These are phyloP conservation scores for Lycaena phlaeas DNA, from an alignment of 2,888 invertebrate genomes.

Conservation along the genomic window DNA sequence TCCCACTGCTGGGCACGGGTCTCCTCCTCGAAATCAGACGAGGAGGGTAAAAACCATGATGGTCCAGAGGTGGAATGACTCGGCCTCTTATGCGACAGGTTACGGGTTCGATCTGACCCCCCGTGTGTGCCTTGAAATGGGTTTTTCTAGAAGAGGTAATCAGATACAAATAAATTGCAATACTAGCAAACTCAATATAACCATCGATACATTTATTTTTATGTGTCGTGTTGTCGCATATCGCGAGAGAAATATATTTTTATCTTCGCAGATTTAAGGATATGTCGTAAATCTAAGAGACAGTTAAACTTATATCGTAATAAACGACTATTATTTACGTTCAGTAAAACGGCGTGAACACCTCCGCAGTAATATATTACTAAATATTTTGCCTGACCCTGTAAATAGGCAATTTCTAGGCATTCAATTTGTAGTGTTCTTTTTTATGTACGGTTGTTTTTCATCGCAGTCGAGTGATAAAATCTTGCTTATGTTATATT, in stretches of 20 bases:
- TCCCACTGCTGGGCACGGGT: no score
- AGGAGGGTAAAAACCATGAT: no score
- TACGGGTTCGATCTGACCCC: no score
- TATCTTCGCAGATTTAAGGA: neutral
- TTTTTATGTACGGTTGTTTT: slow-evolving; percentile 6
- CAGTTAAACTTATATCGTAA: neutral
- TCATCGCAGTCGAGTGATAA: neutral
- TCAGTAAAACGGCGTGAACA: slow-evolving; percentile 1
- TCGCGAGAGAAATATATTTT: neutral
- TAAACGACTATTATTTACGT: neutral
- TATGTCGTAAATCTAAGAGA: neutral
- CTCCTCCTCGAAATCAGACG: no score
- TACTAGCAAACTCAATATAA: no score
- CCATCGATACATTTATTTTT: neutral
- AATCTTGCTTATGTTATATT: neutral
- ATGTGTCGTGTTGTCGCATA: neutral
- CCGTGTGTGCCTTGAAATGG: no score
- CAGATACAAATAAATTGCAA: no score
- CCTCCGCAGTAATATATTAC: neutral
- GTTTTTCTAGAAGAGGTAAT: no score
- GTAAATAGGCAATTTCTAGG: slow-evolving; percentile 11
- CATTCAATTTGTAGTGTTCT: slow-evolving; percentile 1
- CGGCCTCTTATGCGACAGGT: no score
- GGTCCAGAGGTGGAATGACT: no score
- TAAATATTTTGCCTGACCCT: slow-evolving; percentile 7